These are phyloP conservation scores for Montipora efflorescens DNA, from an alignment of 64 coral and sea anemone species.

Conservation along the genomic window DNA sequence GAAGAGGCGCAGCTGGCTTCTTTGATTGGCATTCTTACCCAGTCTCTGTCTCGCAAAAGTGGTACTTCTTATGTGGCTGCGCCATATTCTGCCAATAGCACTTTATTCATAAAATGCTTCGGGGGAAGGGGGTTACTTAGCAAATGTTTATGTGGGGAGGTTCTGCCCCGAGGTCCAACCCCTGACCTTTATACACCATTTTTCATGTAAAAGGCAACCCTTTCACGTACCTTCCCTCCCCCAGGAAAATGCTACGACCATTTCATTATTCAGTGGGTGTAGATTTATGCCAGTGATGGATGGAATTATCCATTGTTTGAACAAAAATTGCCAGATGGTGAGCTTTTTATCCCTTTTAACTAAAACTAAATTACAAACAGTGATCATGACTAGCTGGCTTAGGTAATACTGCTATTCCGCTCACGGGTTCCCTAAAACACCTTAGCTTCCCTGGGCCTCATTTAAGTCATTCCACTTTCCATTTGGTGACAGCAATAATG, in stretches of 20 bases:
- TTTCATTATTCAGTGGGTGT: conserved; percentile 1
- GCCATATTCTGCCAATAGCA: background rate
- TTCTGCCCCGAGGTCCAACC: background rate
- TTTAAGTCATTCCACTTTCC: conserved; percentile 7
- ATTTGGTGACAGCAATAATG: conserved; percentile 13
- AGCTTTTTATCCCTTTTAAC: background rate
- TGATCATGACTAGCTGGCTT: background rate
- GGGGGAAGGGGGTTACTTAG: background rate
- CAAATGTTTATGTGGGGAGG: background rate
- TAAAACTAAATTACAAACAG: background rate
- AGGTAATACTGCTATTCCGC: background rate
- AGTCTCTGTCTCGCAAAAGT: no score
- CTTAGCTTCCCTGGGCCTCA: conserved; percentile 4
- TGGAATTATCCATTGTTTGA: background rate
- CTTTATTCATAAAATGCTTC: background rate
- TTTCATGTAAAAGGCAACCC: background rate
- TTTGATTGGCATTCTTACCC: no score
- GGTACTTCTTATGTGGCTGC: no score
- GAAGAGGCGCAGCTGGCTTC: no score
- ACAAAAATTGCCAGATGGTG: background rate
- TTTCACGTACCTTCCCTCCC: background rate
- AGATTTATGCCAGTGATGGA: conserved; percentile 8
- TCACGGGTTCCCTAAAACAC: background rate
- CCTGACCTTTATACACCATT: background rate
- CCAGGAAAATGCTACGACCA: background rate